Conservation (phyloP, 23 tunicate genomes). For the Trididemnum clinides region DNA sequence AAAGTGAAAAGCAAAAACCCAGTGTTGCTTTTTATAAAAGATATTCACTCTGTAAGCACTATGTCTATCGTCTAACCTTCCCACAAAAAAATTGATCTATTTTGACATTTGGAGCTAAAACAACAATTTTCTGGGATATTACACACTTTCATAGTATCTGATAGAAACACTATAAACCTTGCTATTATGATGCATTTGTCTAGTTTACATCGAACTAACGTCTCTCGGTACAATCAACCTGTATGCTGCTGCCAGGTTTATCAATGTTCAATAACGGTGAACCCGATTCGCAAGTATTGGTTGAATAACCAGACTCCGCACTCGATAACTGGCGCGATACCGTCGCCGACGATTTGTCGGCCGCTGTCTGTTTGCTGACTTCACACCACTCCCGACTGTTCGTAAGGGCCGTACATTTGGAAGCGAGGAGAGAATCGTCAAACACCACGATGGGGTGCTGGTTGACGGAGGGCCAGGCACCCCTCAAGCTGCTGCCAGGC, state of each 20-base stretch:
- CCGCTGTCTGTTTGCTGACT: background rate
- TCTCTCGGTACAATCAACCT: no score
- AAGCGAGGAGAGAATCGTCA: background rate
- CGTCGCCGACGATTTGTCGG: background rate
- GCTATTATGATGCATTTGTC: background rate
- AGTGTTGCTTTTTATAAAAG: no score
- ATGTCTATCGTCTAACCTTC: no score
- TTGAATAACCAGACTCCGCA: constrained; percentile 27
- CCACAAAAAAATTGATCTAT: no score
- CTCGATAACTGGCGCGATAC: constrained; percentile 5
- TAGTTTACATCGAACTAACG: no score
- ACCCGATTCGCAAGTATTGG: constrained; percentile 24
- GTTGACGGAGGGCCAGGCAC: background rate
- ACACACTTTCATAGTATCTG: background rate
- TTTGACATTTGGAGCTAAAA: background rate
- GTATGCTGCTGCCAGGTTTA: no score
- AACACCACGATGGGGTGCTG: background rate
- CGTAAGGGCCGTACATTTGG: background rate
- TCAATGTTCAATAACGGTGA: no score
- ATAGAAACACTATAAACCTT: background rate
- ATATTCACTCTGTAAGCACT: no score
- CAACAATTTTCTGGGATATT: background rate
- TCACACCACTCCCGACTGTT: background rate
- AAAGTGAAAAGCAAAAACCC: no score
- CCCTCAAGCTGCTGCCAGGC: background rate